Evolutionary conservation across 2,888 invertebrate genomes (phyloP), one percentile per base, ranked within the genome.

Genomic region (Eurytoma adleriae): DNA sequence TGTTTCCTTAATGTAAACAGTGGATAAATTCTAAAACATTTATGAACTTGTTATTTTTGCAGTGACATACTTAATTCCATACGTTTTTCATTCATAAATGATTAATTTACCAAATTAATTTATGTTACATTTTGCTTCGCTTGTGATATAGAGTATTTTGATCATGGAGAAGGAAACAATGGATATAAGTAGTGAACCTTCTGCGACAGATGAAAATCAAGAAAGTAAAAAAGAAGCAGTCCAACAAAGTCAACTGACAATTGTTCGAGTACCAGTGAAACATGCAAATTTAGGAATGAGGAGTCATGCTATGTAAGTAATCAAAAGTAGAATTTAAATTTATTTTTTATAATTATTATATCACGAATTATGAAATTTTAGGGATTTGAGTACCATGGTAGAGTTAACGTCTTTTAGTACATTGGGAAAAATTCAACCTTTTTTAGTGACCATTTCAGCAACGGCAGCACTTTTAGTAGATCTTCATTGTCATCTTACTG

Each of bases 401-500:
- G 97, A 97, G 91, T 95, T 97, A 83, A 95, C 96, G 1, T 95
- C 97, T 52, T 98, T 98, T 91, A 95, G 96, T 67, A 94, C 95
- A 66, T 92, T 97, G 81, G 96, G 97, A 7, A 97, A 97, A 92
- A 95, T 98, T 77, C 98, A 98, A 91, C 98, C 98, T 14, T 98
- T 98, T 90, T 92, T 96, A 75, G 94, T 98, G 7, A 96, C 96
- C 24, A 93, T 98, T 81, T 95, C 96, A 78, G 96, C 97, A 27
- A 97, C 97, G 87, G 96, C 97, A 1, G 94, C 96, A 79, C 92
- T 98, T 24, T 93, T 98, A 81, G 95, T 98, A 88, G 98, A 98
- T 91, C 96, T 98, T 86, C 98, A 98, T 90, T 96, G 97, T 88
- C 98, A 98, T 91, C 92, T 98, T 85, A 97, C 96, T n/a, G 96